Conservation (phyloP, 2,113 vertebrate genomes). For the Centropus unirufus region DNA sequence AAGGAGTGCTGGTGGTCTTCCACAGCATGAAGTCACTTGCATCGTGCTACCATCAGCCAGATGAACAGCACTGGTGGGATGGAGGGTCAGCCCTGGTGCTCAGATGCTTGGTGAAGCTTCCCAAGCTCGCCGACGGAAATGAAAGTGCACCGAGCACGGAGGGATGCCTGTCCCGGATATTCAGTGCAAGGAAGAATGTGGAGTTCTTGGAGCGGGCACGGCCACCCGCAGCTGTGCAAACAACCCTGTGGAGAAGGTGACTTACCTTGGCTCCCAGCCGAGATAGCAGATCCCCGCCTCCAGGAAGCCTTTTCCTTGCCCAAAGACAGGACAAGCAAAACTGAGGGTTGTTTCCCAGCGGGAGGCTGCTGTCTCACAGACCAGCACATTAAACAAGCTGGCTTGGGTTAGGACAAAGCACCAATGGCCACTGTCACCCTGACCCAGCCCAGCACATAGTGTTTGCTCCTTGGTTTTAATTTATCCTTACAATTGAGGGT, state of each 20-base stretch:
- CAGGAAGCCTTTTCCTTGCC: background rate
- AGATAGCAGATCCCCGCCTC: background rate
- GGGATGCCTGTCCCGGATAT: slow-evolving; percentile 32
- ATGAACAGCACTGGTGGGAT: background rate
- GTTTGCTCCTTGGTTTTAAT: background rate
- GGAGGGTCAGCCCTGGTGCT: background rate
- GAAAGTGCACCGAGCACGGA: background rate
- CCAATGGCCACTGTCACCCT: background rate
- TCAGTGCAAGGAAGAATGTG: background rate
- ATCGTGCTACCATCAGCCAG: fast-evolving
- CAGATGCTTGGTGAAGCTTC: background rate
- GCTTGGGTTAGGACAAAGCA: background rate
- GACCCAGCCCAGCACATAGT: background rate
- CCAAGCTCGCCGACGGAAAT: background rate
- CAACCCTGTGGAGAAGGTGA: background rate
- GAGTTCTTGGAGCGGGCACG: background rate
- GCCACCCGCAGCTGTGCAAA: slow-evolving; percentile 46
- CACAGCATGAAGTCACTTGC: fast-evolving
- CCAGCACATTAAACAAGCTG: background rate
- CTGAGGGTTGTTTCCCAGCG: background rate
- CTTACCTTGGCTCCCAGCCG: background rate
- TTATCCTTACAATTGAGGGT: background rate
- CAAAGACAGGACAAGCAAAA: background rate
- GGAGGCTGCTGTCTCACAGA: background rate
- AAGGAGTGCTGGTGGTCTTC: fast-evolving